These are phyloP conservation scores for Pandemis heparana DNA, from an alignment of 2,888 invertebrate genomes.

Conservation along the genomic window DNA sequence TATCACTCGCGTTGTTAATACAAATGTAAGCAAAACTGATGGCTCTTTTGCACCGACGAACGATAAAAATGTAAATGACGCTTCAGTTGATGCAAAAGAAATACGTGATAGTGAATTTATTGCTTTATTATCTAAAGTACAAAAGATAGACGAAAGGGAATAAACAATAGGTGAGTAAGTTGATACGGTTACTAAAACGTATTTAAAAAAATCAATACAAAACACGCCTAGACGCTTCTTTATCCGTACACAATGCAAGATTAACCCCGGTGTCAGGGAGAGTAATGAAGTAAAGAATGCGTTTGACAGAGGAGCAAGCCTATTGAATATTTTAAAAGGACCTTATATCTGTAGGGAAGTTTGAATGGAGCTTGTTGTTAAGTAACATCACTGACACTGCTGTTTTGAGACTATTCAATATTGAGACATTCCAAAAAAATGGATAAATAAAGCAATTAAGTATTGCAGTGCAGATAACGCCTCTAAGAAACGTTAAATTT, in stretches of 20 bases:
- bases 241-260: slow-evolving; percentile 74
- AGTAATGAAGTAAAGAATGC: slow-evolving; percentile 77
- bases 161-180: slow-evolving; percentile 45
- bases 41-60: slow-evolving; percentile 18
- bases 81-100: slow-evolving; percentile 24
- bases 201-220: slow-evolving; percentile 64
- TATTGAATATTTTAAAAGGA: slow-evolving; percentile 75
- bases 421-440: neutral
- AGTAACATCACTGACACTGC: slow-evolving; percentile 36
- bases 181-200: slow-evolving; percentile 55
- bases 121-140: slow-evolving; percentile 31
- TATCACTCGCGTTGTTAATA: slow-evolving; percentile 23
- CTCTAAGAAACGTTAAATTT: neutral
- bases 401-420: slow-evolving; percentile 10
- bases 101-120: slow-evolving; percentile 23
- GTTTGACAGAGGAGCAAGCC: slow-evolving; percentile 71
- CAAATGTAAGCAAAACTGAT: slow-evolving; percentile 20
- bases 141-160: slow-evolving; percentile 21
- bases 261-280: slow-evolving; percentile 72
- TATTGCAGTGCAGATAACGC: neutral
- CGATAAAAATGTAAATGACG: slow-evolving; percentile 16
- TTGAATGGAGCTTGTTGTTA: slow-evolving; percentile 36
- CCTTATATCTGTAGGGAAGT: slow-evolving; percentile 34
- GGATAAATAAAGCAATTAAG: neutral
- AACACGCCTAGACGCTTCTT: slow-evolving; percentile 59